Conservation (phyloP, 2,797 vertebrate genomes). For the Enteromius thamalakanensis region DNA sequence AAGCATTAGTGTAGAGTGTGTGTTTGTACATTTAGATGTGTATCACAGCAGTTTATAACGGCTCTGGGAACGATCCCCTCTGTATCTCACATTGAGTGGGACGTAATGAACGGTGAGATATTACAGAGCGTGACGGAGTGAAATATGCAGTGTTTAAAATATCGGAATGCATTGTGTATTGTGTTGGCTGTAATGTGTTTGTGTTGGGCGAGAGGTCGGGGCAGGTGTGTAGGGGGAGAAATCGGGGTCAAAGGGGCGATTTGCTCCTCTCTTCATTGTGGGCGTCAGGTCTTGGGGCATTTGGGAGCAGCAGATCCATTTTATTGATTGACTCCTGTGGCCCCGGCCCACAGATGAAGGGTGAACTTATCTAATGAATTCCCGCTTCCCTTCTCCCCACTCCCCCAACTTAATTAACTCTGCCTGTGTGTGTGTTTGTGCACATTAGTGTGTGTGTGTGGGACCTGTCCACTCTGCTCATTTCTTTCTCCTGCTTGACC, state of each 20-base stretch:
- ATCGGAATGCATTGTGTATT: slow-evolving; percentile 2
- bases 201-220: slow-evolving; percentile 47
- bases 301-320: slow-evolving; percentile 75
- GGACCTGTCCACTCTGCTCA: slow-evolving; percentile 60
- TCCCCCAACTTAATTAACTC: slow-evolving; percentile 86
- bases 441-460: slow-evolving; percentile 48
- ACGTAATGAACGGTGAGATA: slow-evolving; percentile 12
- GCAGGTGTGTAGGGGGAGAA: slow-evolving; percentile 75
- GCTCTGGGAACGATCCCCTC: slow-evolving; percentile 19
- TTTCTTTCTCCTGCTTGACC: slow-evolving; percentile 62
- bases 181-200: slow-evolving; percentile 45
- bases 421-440: slow-evolving; percentile 67
- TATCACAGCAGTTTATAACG: slow-evolving; percentile 18
- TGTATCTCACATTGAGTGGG: slow-evolving; percentile 29
- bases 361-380: slow-evolving; percentile 84
- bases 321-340: slow-evolving; percentile 83
- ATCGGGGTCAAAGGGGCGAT: slow-evolving; percentile 73
- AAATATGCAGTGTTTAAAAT: slow-evolving; percentile 13
- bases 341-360: slow-evolving; percentile 80
- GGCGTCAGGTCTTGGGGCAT: slow-evolving; percentile 62
- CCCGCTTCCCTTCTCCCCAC: slow-evolving; percentile 76
- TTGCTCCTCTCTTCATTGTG: slow-evolving; percentile 70
- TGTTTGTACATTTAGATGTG: slow-evolving; percentile 28
- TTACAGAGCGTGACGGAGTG: not conserved
- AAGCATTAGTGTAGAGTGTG: slow-evolving; percentile 21